Base-by-base conservation (phyloP, 2,113 vertebrate genomes). In the Syrrhaptes paradoxus region DNA sequence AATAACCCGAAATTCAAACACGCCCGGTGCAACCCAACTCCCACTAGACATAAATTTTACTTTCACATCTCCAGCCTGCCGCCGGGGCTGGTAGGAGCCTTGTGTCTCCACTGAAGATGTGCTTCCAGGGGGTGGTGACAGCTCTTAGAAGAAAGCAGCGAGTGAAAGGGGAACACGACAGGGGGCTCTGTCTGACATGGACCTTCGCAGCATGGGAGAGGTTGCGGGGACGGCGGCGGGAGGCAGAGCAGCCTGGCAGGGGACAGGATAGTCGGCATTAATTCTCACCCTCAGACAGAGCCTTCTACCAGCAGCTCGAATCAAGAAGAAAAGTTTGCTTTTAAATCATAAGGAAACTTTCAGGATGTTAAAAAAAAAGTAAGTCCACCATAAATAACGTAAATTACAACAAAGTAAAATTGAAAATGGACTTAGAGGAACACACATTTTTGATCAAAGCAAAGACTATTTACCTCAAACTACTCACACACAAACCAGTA, bases 171-270 rank as follows among this genome's bases (percentile, higher is more conserved):
- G 90, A 97, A 96, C 97, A 84, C 98, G 97, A 97, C 97, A 98
- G 97, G 98, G 97, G 98, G 94, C 97, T 98, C 98, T 99, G 98
- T 98, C 98, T 99, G 98, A 98, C 98, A 98, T 96, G 97, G 98
- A 98, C 98, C 97, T 98, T 97, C 97, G 96, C 98, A 98, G 98
- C 97, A 90, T 97, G 98, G 94, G 97, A 90, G 97, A 94, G 93
- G 95, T 83, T 96, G 90, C 93, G n/a, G 80, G 97, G 85, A 96
- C 0, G 6, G 93, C 17, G 26, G 87, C 97, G 96, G 97, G 86
- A 94, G 72, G 51, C 95, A 80, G 89, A 7, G 9, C 92, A 79
- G 94, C 93, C 93, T 95, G 81, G 94, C 85, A 61, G 96, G 74
- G 55, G 85, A 76, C 63, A 52, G 80, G 87, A 76, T 51, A 38